phyloP scores from a whole-genome alignment of 2,797 vertebrate genomes.

The Acanthiza pusilla region DNA sequence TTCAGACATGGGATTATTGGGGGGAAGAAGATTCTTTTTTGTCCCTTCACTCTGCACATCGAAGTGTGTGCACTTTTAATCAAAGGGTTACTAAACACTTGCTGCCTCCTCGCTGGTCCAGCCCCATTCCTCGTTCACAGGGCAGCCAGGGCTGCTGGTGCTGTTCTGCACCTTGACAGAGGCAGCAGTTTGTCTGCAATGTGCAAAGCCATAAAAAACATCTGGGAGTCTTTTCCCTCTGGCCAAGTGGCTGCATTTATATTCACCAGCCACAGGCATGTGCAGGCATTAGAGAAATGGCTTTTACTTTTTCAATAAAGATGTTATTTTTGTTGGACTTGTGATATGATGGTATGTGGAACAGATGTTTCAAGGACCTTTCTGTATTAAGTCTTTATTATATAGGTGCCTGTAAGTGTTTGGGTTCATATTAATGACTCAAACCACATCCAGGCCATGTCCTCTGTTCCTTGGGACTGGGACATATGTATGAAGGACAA shows the following conservation, averaged over 20 bases:
- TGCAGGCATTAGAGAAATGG: background rate
- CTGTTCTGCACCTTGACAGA: background rate
- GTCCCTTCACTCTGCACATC: background rate
- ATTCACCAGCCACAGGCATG: background rate
- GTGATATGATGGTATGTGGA: background rate
- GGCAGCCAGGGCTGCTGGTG: background rate
- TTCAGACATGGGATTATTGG: background rate
- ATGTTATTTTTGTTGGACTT: background rate
- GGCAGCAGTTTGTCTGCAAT: background rate
- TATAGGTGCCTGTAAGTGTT: background rate
- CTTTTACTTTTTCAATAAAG: background rate
- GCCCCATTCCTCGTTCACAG: background rate
- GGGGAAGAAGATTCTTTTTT: background rate
- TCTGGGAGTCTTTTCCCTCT: background rate
- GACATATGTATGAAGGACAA: background rate
- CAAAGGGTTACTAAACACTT: background rate
- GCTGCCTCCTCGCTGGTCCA: background rate
- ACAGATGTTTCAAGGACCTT: background rate
- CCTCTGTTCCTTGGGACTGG: background rate
- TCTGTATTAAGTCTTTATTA: background rate
- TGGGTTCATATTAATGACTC: background rate
- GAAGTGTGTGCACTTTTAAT: fast-evolving
- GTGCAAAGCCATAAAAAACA: background rate
- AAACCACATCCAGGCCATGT: background rate
- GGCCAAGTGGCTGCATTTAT: background rate